Evolutionary conservation across 2,888 invertebrate species (phyloP), one percentile per base, ranked within the genome.

Genomic region (Oscheius sp.): DNA sequence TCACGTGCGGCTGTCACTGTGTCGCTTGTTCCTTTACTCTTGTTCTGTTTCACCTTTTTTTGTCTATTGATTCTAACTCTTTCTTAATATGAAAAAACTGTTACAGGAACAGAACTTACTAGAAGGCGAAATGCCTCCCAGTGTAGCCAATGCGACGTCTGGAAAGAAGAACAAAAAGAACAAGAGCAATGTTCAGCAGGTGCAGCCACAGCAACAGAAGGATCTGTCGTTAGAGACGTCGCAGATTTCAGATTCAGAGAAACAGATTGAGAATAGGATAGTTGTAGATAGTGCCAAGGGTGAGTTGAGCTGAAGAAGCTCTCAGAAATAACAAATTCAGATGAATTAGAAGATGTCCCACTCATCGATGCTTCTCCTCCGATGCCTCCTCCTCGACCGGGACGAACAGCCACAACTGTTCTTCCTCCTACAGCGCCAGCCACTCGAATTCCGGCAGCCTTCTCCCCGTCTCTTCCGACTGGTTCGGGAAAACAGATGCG

Each of bases 121-220:
- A n/a, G 72, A 62, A 59, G 62, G 33, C 59, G 77, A 59, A 51
- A 80, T 80, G 80, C 78, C 80, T 65, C 80, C 80, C 66, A 78
- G 78, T 72, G 76, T 76, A 59, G 33, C 77, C 47, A 74, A 73
- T 42, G 72, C 33, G 53, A 72, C 76, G 2, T 68, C 70, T 48
- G 65, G 75, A 59, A 77, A 76, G 57, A 79, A 77, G 73, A 80
- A 80, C 60, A 80, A 77, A 35, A 80, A 79, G 76, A 77, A 78
- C 1, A 66, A 74, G 57, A 62, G 75, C 47, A 35, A 73, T 35
- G 73, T 68, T 9, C 75, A 76, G 71, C 78, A 76, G 78, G 76
- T 76, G 13, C 76, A 76, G 57, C 76, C 76, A 3, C 76, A 76
- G 63, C 73, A 68, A 11, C 74, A 74, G 21, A 73, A 63, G 32